Evolutionary conservation across 2,113 vertebrate genomes (phyloP).

Genomic region (Nesospiza acunhae): DNA sequence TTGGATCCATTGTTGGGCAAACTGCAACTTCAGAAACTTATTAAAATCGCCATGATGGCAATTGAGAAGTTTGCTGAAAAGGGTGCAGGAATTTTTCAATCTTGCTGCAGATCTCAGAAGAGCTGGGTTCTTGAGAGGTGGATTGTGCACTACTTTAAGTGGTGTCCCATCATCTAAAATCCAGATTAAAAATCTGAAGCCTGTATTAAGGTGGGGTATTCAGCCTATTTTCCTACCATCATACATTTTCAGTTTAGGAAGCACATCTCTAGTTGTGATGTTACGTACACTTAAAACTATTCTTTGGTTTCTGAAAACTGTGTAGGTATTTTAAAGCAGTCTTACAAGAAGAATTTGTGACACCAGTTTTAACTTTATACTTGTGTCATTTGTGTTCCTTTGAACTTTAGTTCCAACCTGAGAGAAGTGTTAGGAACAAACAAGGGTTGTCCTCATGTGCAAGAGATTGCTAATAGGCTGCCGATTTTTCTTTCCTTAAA

Average conservation of each 20-base stretch:
- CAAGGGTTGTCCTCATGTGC: not conserved
- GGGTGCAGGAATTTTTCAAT: rapidly evolving
- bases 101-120: not conserved
- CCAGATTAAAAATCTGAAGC: not conserved
- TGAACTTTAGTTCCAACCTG: conserved; percentile 4
- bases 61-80: not conserved
- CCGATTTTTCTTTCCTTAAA: not conserved
- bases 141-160: not conserved
- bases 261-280: not conserved
- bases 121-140: not conserved
- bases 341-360: not conserved
- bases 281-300: not conserved
- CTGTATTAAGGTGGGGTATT: not conserved
- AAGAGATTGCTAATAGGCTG: not conserved
- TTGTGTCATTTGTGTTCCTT: not conserved
- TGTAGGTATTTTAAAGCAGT: not conserved
- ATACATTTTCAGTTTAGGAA: not conserved
- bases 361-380: not conserved
- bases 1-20: not conserved
- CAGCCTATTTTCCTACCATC: not conserved
- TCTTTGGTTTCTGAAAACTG: not conserved
- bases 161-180: not conserved
- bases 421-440: conserved; percentile 24
- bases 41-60: not conserved
- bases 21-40: not conserved